A percentile compares a stretch with the other conserved stretches of the same genome.
phyloP scores from a whole-genome alignment of 2,797 vertebrate genomes.

The Microchirus variegatus region DNA sequence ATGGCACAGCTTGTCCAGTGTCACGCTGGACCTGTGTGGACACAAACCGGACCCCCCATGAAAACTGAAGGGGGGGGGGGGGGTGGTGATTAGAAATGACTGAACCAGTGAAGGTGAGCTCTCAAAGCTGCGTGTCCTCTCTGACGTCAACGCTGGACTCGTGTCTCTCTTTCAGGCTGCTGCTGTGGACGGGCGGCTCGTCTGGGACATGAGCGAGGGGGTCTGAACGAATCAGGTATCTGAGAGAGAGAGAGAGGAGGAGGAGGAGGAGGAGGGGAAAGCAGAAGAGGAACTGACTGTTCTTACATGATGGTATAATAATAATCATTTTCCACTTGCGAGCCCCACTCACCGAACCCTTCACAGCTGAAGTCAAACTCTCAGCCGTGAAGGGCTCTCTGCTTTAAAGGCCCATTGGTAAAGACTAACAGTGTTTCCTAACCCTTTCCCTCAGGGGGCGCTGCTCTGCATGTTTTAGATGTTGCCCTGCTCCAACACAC shows the following conservation, averaged over 20 bases:
- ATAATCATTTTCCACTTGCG: no score
- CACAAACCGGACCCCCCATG: constrained; percentile 1
- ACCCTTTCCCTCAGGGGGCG: no score
- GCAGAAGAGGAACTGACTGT: background rate
- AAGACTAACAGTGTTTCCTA: no score
- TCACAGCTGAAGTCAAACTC: no score
- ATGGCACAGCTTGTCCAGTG: constrained; percentile 24
- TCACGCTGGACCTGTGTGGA: constrained; percentile 25
- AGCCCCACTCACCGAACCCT: no score
- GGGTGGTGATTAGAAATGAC: background rate
- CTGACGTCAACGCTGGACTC: constrained; percentile 79
- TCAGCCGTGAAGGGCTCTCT: no score
- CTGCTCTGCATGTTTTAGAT: no score
- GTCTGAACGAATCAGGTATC: constrained; percentile 94
- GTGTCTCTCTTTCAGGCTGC: constrained; percentile 81
- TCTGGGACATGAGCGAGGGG: constrained; percentile 91
- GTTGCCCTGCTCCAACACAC: no score
- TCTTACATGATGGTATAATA: no score
- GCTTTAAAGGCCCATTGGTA: no score
- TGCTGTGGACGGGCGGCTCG: constrained; percentile 82
- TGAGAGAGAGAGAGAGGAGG: constrained; percentile 12
- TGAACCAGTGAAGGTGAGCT: constrained; percentile 12
- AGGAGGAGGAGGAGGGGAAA: background rate
- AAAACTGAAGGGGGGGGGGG: background rate
- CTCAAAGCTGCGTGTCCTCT: constrained; percentile 84